A percentile compares a stretch with the other conserved stretches of the same genome.
Evolutionary conservation across 2,888 invertebrate species (phyloP).

Genomic region (Calliscelio sp.): DNA sequence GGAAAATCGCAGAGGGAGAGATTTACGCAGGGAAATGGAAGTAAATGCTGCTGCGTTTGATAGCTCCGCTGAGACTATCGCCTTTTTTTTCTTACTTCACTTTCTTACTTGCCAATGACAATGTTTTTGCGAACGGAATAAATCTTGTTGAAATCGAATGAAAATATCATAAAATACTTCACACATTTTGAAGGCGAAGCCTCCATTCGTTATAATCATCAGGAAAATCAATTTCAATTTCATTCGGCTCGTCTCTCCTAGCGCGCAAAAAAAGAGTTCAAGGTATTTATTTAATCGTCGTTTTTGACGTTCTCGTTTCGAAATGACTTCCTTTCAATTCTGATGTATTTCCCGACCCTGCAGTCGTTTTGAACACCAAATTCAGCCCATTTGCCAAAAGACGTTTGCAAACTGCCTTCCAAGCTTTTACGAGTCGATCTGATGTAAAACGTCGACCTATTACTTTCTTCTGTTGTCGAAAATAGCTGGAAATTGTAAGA

Average conservation of each 20-base stretch:
- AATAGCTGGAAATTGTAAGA: conserved; percentile 30
- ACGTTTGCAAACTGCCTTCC: conserved; percentile 37
- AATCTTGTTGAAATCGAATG: conserved; percentile 24
- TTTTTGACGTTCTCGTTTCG: conserved; percentile 18
- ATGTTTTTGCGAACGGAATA: conserved; percentile 43
- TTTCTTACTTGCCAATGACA: conserved; percentile 55
- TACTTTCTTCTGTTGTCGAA: conserved; percentile 24
- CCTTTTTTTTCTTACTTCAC: conserved; percentile 39
- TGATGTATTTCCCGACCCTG: conserved; percentile 18
- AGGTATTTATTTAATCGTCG: conserved; percentile 20
- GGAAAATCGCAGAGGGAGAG: conserved; percentile 54
- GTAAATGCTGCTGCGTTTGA: conserved; percentile 62
- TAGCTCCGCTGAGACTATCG: conserved; percentile 52
- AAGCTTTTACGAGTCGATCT: conserved; percentile 37
- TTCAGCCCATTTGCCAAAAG: conserved; percentile 22
- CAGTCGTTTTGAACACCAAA: conserved; percentile 25
- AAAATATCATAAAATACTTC: conserved; percentile 39
- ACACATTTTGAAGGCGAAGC: neutral
- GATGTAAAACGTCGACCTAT: conserved; percentile 39
- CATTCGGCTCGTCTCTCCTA: neutral
- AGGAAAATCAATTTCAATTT: conserved; percentile 33
- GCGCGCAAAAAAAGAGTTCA: conserved; percentile 9
- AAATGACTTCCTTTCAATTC: conserved; percentile 27
- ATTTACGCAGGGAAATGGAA: conserved; percentile 64
- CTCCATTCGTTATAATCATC: conserved; percentile 2